These are phyloP conservation scores for Drosophila subquinaria DNA, from an alignment of 2,888 invertebrate species.

Conservation along the genomic window DNA sequence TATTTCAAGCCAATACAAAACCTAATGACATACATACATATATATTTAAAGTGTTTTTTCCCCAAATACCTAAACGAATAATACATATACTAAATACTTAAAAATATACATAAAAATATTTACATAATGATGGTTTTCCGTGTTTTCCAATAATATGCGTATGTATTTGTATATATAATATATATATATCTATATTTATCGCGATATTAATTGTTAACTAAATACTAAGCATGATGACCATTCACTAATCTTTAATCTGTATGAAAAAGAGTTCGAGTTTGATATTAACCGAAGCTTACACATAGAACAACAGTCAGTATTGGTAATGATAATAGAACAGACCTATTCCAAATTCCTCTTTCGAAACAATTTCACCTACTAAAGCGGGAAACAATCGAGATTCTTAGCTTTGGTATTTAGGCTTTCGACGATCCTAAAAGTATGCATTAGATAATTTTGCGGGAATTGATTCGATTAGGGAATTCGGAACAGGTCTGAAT, in stretches of 20 bases:
- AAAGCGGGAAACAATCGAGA: neutral
- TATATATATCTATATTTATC: constrained; percentile 30
- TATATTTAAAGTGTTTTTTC: constrained; percentile 53
- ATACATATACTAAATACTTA: constrained; percentile 42
- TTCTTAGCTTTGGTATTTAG: constrained; percentile 15
- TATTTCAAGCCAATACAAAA: constrained; percentile 55
- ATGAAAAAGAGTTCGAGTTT: constrained; percentile 14
- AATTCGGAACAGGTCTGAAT: constrained; percentile 8
- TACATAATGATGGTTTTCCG: constrained; percentile 74
- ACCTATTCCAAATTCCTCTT: constrained; percentile 6
- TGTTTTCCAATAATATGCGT: constrained; percentile 70
- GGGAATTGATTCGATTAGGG: constrained; percentile 10
- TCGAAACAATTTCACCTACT: constrained; percentile 11
- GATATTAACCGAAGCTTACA: constrained; percentile 17
- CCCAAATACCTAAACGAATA: constrained; percentile 19
- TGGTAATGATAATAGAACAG: constrained; percentile 40
- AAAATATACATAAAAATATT: constrained; percentile 40
- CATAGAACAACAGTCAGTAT: constrained; percentile 70
- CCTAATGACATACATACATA: constrained; percentile 32
- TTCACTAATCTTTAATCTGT: constrained; percentile 27
- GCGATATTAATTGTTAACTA: constrained; percentile 72
- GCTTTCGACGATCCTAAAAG: constrained; percentile 18
- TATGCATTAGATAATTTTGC: neutral
- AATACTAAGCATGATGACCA: constrained; percentile 78
- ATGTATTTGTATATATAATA: constrained; percentile 62